Conservation (phyloP, 2,113 vertebrate species). For the Tiliqua scincoides region DNA sequence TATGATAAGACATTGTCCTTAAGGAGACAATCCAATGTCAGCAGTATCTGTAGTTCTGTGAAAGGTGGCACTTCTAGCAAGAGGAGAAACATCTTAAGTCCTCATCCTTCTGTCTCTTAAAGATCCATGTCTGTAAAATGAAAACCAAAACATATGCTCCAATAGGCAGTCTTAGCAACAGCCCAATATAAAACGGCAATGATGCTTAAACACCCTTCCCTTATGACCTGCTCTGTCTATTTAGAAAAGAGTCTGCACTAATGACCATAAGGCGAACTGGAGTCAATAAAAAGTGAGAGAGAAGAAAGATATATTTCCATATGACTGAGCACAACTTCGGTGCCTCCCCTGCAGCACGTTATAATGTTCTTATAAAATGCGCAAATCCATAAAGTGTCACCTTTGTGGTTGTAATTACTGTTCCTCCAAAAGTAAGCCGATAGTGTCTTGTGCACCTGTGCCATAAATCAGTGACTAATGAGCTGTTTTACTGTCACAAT, state of each 20-base stretch:
- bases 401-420: constrained; percentile 47
- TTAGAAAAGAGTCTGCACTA: neutral
- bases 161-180: neutral
- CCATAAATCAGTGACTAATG: constrained; percentile 61
- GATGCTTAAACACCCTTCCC: rapidly evolving
- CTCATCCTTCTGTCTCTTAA: neutral
- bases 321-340: constrained; percentile 40
- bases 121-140: neutral
- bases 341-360: constrained; percentile 24
- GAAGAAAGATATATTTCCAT: constrained; percentile 33
- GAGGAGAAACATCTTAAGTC: no score
- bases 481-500: constrained; percentile 65
- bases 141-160: neutral
- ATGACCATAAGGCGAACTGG: neutral
- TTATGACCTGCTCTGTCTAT: neutral
- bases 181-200: neutral
- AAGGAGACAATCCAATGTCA: no score
- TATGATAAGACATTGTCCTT: no score
- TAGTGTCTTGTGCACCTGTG: constrained; percentile 32
- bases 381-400: constrained; percentile 52
- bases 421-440: constrained; percentile 1
- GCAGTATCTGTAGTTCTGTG: no score
- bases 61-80: no score
- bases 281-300: neutral
- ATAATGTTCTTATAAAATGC: constrained; percentile 55